Evolutionary conservation across 2,888 invertebrate genomes (phyloP).

Genomic region (Morpho achilles): DNA sequence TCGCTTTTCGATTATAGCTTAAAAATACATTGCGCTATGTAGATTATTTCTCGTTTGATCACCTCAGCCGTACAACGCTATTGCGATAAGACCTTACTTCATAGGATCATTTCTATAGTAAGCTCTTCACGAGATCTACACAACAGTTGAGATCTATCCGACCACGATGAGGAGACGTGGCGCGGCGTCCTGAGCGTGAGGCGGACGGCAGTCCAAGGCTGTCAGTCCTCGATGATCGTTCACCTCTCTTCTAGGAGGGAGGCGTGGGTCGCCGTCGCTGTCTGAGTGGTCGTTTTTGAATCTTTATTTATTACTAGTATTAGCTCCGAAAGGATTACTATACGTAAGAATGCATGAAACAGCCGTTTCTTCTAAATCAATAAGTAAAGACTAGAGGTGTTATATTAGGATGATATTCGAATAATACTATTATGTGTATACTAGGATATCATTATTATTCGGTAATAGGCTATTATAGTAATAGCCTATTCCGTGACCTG

Average conservation of each 20-base stretch:
- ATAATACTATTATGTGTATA: too few species aligned
- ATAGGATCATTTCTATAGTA: constrained; percentile 45
- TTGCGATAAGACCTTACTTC: constrained; percentile 35
- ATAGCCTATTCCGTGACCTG: too few species aligned
- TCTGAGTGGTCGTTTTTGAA: constrained; percentile 33
- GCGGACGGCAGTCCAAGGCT: constrained; percentile 29
- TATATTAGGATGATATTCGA: too few species aligned
- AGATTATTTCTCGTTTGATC: background rate
- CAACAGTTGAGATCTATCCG: constrained; percentile 34
- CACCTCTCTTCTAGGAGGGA: constrained; percentile 25
- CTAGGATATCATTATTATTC: too few species aligned
- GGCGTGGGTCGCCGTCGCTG: constrained; percentile 37
- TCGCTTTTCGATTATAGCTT: background rate
- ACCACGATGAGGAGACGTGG: constrained; percentile 42
- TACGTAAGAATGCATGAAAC: too few species aligned
- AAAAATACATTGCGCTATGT: background rate
- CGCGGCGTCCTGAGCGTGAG: constrained; percentile 39
- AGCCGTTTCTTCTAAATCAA: too few species aligned
- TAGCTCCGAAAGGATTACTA: too few species aligned
- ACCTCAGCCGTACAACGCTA: background rate
- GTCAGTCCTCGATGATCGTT: constrained; percentile 44
- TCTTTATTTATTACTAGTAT: background rate
- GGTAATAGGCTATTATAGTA: too few species aligned
- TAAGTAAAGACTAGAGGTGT: too few species aligned
- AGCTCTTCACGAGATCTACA: constrained; percentile 41